Base-by-base conservation (phyloP, 1,140 invertebrate genomes). In the Papilio polyxenes region DNA sequence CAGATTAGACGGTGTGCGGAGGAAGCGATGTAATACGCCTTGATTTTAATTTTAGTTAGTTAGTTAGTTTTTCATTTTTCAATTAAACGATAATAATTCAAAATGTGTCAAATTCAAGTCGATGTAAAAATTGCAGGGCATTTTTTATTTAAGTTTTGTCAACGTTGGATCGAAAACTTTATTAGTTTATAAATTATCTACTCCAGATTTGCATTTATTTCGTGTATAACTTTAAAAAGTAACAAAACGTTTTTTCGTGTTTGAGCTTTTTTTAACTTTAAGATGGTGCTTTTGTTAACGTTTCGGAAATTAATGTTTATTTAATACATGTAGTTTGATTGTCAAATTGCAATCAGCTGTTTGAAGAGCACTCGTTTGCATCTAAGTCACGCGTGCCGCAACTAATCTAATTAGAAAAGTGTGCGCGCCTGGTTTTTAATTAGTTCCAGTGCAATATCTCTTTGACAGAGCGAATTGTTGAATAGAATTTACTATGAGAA, bases 361-460 rank as follows among this genome's bases (percentile, higher is more conserved):
- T 37, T 37, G 23, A 72, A 72, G 65, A 37, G 23, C 65, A 72
- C 11, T 72, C 65, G 65, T 72, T 72, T 72, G 65, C 23, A 15
- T 72, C 65, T 31, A 37, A 72, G 65, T 72, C 65, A 72, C 31
- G 23, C 11, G 65, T 37, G 13, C 65, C 65, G 31, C 65, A 17
- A 72, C 65, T 72, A 40, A 72, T 72, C 65, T 40, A 72, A 72
- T 72, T 72, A 72, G 65, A 72, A 72, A 72, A 72, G 31, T 72
- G 11, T 72, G 65, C 31, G 65, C 31, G 65, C 37, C 65, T 72
- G 65, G 31, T 37, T 37, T 72, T 37, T 72, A 72, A 72, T 72
- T 72, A 72, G 31, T 72, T 72, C 65, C 23, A 37, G 13, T 72
- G 65, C 65, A 72, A 72, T 72, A 72, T 37, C 65, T 72, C 6